phyloP scores from a whole-genome alignment of 2,797 vertebrate species.

The Phrynocephalus forsythii region DNA sequence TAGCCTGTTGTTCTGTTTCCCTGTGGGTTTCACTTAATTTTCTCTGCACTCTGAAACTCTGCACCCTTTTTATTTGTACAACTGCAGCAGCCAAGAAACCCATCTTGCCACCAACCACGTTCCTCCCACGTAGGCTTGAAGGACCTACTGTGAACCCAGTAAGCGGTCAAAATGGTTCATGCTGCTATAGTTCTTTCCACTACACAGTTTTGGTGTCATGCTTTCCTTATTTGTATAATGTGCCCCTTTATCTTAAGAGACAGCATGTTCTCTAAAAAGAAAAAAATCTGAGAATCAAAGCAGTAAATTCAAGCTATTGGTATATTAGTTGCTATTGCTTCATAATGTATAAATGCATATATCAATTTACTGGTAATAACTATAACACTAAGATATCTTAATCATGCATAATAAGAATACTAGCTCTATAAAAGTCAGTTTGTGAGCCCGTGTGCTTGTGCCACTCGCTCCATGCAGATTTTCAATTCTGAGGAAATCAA shows the following conservation, averaged over 20 bases:
- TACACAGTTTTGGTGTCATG: slow-evolving; percentile 77
- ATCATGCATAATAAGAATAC: slow-evolving; percentile 81
- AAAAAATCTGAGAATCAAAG: slow-evolving; percentile 72
- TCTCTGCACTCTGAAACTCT: slow-evolving; percentile 75
- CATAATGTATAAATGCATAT: slow-evolving; percentile 80
- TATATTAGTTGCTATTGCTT: slow-evolving; percentile 82
- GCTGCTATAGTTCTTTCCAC: slow-evolving; percentile 70
- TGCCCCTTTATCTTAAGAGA: slow-evolving; percentile 74
- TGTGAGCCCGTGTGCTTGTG: slow-evolving; percentile 73
- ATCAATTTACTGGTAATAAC: slow-evolving; percentile 77
- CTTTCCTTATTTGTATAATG: slow-evolving; percentile 75
- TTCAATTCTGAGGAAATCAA: slow-evolving; percentile 48
- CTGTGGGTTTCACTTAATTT: slow-evolving; percentile 12
- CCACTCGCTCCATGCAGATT: slow-evolving; percentile 55
- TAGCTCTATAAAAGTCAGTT: slow-evolving; percentile 71
- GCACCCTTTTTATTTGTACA: slow-evolving; percentile 79
- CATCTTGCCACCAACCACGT: slow-evolving; percentile 73
- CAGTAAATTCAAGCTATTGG: slow-evolving; percentile 79
- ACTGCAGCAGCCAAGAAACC: slow-evolving; percentile 74
- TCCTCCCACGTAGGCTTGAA: slow-evolving; percentile 70
- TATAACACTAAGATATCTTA: slow-evolving; percentile 76
- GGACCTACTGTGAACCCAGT: slow-evolving; percentile 65
- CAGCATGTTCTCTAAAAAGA: slow-evolving; percentile 72
- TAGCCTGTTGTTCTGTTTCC: slow-evolving; percentile 7
- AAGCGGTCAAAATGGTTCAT: slow-evolving; percentile 67